These are phyloP conservation scores for Athrips mouffetella DNA, from an alignment of 2,888 invertebrate species.

Conservation along the genomic window DNA sequence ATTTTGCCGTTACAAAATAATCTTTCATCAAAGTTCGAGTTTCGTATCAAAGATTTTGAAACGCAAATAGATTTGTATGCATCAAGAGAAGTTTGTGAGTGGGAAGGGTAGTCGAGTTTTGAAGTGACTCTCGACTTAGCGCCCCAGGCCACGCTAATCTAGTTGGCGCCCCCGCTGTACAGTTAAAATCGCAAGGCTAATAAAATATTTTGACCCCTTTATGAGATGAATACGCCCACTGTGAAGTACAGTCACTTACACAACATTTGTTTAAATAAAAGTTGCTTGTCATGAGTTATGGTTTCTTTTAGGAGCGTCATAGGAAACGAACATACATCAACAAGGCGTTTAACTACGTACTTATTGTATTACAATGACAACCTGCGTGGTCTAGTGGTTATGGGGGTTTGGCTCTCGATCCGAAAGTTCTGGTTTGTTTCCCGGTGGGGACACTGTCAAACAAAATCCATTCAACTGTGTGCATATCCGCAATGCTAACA, in stretches of 20 bases:
- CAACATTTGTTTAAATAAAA: not conserved
- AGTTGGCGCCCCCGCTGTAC: slow-evolving; percentile 68
- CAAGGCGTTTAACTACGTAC: no score
- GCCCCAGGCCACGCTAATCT: slow-evolving; percentile 62
- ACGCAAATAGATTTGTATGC: not conserved
- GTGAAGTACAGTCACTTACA: slow-evolving; percentile 48
- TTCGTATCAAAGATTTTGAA: not conserved
- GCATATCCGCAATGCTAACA: no score
- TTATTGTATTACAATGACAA: no score
- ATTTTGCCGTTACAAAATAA: not conserved
- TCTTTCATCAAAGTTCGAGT: not conserved
- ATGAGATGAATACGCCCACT: slow-evolving; percentile 73
- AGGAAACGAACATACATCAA: no score
- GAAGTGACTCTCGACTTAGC: slow-evolving; percentile 53
- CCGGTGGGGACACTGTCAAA: no score
- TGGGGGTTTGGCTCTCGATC: no score
- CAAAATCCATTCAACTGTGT: no score
- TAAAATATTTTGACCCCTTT: slow-evolving; percentile 78
- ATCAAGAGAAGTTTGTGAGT: slow-evolving; percentile 14
- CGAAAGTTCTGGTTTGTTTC: no score
- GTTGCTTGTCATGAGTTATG: no score
- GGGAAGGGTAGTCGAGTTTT: slow-evolving; percentile 32
- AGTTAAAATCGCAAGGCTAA: slow-evolving; percentile 77
- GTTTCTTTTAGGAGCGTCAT: no score
- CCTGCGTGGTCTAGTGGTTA: no score